Percentiles rank a stretch among this genome's conserved stretches.
Conservation (phyloP, 1,140 invertebrate species). For the Lepidurus packardi region DNA sequence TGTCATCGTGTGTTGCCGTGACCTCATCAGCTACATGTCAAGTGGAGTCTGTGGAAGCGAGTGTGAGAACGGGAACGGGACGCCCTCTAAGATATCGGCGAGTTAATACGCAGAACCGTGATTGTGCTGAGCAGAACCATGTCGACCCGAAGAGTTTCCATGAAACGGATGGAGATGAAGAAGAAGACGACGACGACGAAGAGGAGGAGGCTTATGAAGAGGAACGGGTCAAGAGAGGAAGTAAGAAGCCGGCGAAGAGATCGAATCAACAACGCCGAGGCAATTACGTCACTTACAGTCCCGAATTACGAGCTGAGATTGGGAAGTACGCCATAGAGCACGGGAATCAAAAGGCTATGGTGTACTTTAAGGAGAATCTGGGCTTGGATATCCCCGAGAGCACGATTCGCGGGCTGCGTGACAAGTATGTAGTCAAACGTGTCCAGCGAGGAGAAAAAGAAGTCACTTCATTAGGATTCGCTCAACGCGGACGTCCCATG, state of each 20-base stretch:
- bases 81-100: neutral
- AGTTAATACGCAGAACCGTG: neutral
- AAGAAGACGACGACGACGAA: no score
- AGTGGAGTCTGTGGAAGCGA: neutral
- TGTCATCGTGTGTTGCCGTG: neutral
- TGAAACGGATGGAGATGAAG: conserved; percentile 35
- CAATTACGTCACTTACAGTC: conserved; percentile 44
- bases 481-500: conserved; percentile 43
- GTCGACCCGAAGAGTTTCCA: conserved; percentile 34
- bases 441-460: conserved; percentile 37
- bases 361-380: conserved; percentile 40
- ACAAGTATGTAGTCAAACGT: conserved; percentile 44
- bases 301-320: conserved; percentile 45
- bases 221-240: neutral
- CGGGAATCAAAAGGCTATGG: conserved; percentile 43
- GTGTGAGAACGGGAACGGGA: neutral
- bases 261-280: conserved; percentile 38
- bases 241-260: neutral
- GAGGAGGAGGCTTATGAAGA: conserved; percentile 23
- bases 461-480: conserved; percentile 43
- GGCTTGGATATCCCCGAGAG: conserved; percentile 45
- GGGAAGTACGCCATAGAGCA: conserved; percentile 45
- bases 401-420: conserved; percentile 44
- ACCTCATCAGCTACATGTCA: neutral
- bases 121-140: conserved; percentile 32